Base-by-base conservation (phyloP, 2,113 vertebrate genomes). In the Ploceus nigricollis region DNA sequence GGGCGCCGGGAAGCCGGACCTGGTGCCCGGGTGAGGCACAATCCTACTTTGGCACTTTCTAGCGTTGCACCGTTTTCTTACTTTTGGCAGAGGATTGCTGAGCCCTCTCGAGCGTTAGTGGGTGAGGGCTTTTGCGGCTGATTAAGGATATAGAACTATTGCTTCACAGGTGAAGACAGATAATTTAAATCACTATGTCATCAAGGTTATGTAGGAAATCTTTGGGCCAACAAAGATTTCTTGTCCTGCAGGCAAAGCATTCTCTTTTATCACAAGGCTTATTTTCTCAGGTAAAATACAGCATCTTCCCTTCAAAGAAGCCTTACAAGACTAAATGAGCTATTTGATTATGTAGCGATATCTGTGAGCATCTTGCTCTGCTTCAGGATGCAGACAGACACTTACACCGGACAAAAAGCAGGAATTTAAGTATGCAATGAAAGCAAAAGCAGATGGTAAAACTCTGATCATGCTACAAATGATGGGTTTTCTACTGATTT, bases 1-100 rank as follows among this genome's bases (percentile, higher is more conserved):
- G 21, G 31, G 22, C 13, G 11, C 1, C 2, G 22, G 14, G 3
- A 1, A 20, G 39, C 6, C 4, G 16, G 12, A 4, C 5, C 11
- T 2, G 35, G 11, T 6, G 16, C 40, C 14, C 11, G 1, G 8
- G 9, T 6, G 33, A 16, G 40, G 35, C 8, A 19, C 47, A 11
- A 35, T 6, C 42, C 58, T 13, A 1, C 39, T 13, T 8, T 0
- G 25, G 4, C 22, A 4, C 75, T 80, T 54, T 0, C 5, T 10
- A 14, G 11, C 6, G 23, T 18, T 11, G 57, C 68, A 44, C 11
- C 14, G 0, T 15, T 56, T 37, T 8, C 27, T 42, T 30, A 35
- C 30, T 61, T 57, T n/a, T n/a, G 4, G 13, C 27, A 2, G 61
- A 31, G 44, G 39, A 10, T 2, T 35, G 19, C 20, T 21, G 42